These are phyloP conservation scores for Uria aalge DNA, from an alignment of 2,113 vertebrate genomes.

Conservation along the genomic window DNA sequence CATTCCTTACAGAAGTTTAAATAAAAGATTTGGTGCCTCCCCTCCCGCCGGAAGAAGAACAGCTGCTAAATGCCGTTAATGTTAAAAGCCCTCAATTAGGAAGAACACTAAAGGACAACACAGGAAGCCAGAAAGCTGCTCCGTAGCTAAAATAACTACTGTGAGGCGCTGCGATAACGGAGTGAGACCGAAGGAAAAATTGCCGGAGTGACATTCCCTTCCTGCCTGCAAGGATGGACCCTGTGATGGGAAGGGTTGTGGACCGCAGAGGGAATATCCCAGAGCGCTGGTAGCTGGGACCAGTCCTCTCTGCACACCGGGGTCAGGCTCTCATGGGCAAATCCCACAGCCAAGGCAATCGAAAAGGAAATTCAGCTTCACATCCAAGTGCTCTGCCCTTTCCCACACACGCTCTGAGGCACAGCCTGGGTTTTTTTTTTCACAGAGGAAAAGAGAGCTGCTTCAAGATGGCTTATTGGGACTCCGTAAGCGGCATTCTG, in stretches of 20 bases:
- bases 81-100: slow-evolving; percentile 41
- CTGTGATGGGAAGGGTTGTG: neutral
- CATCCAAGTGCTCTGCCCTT: neutral
- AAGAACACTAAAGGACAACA: neutral
- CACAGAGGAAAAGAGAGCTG: neutral
- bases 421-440: neutral
- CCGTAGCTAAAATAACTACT: slow-evolving; percentile 49
- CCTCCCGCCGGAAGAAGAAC: neutral
- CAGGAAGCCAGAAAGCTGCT: slow-evolving; percentile 46
- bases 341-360: neutral
- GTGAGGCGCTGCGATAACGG: neutral
- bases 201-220: neutral
- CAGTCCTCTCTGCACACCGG: neutral
- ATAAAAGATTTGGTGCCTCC: neutral
- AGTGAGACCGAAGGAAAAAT: neutral
- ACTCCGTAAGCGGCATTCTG: neutral
- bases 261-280: neutral
- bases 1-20: neutral
- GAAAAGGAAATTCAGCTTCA: neutral
- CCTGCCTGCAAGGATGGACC: neutral
- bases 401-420: neutral
- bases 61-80: slow-evolving; percentile 17
- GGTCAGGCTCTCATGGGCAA: neutral
- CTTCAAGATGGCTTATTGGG: neutral
- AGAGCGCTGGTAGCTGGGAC: rapidly evolving